phyloP scores from a whole-genome alignment of 2,888 invertebrate genomes.

The Volucella zonaria region DNA sequence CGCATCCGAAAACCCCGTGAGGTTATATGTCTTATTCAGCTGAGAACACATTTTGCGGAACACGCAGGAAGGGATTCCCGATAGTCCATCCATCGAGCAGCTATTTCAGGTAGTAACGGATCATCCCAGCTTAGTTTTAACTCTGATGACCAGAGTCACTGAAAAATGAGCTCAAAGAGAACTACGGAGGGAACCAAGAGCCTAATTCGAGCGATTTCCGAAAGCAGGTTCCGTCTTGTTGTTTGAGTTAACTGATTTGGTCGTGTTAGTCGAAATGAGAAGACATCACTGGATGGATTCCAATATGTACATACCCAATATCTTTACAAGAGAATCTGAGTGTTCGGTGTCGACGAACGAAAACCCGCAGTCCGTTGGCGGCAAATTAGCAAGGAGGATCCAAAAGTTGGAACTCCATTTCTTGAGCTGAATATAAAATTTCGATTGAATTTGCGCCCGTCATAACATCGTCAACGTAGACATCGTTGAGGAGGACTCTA shows the following conservation, averaged over 20 bases:
- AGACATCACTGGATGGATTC: not conserved
- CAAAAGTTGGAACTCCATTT: conserved; percentile 25
- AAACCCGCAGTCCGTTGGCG: not conserved
- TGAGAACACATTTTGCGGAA: too few species aligned
- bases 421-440: not conserved
- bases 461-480: not conserved
- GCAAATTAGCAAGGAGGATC: conserved; percentile 1
- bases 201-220: too few species aligned
- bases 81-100: too few species aligned
- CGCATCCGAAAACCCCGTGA: conserved; percentile 9
- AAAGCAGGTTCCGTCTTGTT: too few species aligned
- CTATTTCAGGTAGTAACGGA: too few species aligned
- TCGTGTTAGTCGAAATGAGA: too few species aligned
- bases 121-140: too few species aligned
- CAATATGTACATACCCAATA: conserved; percentile 7
- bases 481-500: conserved; percentile 12
- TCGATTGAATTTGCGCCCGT: not conserved
- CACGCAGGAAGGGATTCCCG: too few species aligned
- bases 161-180: too few species aligned
- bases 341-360: not conserved
- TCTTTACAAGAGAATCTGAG: not conserved
- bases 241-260: too few species aligned
- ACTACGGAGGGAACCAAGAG: too few species aligned
- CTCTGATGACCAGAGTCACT: too few species aligned
- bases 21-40: not conserved